Percentiles rank a stretch among this genome's conserved stretches.
phyloP scores from a whole-genome alignment of 1,140 invertebrate species.

The Trinorchestia longiramus region DNA sequence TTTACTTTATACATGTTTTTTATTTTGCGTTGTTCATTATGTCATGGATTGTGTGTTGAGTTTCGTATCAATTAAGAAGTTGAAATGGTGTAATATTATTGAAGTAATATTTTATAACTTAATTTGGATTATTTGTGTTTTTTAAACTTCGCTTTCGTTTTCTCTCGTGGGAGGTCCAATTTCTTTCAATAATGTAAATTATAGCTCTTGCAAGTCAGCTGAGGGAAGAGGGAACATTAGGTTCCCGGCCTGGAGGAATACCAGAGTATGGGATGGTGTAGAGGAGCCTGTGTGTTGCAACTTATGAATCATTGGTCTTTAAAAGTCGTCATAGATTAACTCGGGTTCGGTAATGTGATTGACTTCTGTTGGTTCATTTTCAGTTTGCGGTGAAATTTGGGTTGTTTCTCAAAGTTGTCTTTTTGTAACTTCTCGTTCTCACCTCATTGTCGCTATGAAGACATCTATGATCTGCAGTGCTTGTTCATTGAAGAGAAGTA shows the following conservation, averaged over 20 bases:
- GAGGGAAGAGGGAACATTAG: too few species aligned
- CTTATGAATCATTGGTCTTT: background rate
- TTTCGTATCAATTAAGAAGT: background rate
- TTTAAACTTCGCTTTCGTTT: too few species aligned
- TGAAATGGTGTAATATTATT: background rate
- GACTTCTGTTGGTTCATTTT: background rate
- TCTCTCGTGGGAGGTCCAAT: too few species aligned
- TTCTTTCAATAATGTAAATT: too few species aligned
- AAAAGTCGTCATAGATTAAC: background rate
- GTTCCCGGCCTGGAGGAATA: background rate
- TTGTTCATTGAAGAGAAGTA: background rate
- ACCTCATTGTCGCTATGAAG: background rate
- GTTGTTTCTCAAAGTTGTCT: background rate
- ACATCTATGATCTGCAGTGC: background rate
- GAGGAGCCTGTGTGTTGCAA: background rate
- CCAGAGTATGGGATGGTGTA: background rate
- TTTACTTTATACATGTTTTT: background rate
- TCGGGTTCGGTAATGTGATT: background rate
- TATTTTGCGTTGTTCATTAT: background rate
- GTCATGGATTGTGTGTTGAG: background rate
- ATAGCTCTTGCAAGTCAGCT: too few species aligned
- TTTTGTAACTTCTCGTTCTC: background rate
- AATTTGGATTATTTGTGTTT: too few species aligned
- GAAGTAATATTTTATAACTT: too few species aligned
- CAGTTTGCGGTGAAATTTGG: background rate